These are phyloP conservation scores for Nephila pilipes DNA, from an alignment of 1,140 invertebrate genomes.

Conservation along the genomic window DNA sequence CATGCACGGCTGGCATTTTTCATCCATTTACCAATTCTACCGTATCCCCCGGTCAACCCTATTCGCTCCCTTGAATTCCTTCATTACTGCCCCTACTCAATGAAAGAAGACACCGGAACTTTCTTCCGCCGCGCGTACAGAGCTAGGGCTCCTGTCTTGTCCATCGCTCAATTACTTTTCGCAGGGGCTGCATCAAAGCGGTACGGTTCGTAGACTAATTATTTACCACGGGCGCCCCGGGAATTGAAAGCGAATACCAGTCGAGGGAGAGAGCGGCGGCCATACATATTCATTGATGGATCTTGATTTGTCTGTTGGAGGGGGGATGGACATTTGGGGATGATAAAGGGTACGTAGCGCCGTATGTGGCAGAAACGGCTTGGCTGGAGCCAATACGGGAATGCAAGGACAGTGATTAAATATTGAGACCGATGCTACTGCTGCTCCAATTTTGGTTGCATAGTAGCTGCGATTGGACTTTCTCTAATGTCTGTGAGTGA, in stretches of 20 bases:
- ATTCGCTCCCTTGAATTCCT: slow-evolving; percentile 15
- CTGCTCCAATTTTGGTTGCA: neutral
- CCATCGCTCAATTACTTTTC: slow-evolving; percentile 66
- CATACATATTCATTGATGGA: slow-evolving; percentile 69
- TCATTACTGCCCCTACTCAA: neutral
- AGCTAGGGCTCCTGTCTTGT: neutral
- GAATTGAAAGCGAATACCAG: slow-evolving; percentile 52
- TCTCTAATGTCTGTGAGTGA: neutral
- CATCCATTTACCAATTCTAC: slow-evolving; percentile 24
- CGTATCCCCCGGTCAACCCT: neutral
- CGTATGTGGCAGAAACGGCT: slow-evolving; percentile 43
- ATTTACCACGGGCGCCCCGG: slow-evolving; percentile 59
- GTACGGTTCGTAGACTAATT: slow-evolving; percentile 59
- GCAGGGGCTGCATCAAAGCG: slow-evolving; percentile 58
- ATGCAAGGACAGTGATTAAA: slow-evolving; percentile 64
- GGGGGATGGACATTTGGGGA: slow-evolving; percentile 41
- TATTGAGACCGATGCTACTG: neutral
- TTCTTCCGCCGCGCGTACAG: slow-evolving; percentile 12
- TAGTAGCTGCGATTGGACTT: neutral
- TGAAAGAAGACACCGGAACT: slow-evolving; percentile 54
- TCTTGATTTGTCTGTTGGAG: slow-evolving; percentile 41
- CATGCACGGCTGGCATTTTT: slow-evolving; percentile 16
- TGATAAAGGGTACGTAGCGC: slow-evolving; percentile 50
- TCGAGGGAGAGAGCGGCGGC: neutral
- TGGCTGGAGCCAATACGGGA: neutral